Conservation (phyloP, 1,140 invertebrate species). For the Leptopilina boulardi region DNA sequence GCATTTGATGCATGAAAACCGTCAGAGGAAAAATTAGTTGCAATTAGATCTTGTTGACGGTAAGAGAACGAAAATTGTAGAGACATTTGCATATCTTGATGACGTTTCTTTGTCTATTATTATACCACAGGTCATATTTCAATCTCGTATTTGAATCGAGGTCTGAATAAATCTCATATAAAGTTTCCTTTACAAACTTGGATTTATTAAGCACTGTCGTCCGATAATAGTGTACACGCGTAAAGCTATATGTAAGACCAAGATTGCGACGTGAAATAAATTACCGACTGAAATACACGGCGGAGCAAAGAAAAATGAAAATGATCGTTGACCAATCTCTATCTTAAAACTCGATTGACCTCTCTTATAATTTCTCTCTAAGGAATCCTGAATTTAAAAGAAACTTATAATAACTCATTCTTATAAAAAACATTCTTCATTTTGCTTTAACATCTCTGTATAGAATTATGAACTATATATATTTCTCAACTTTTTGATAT, state of each 20-base stretch:
- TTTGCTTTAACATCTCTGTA: no score
- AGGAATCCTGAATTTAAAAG: not conserved
- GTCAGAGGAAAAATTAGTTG: slow-evolving; percentile 16
- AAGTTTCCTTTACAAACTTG: slow-evolving; percentile 30
- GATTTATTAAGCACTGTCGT: slow-evolving; percentile 18
- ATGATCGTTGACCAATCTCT: slow-evolving; percentile 18
- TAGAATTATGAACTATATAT: no score
- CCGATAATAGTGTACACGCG: slow-evolving; percentile 22
- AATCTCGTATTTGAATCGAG: slow-evolving; percentile 7
- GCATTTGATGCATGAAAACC: not conserved
- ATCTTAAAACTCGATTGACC: not conserved
- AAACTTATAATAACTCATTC: not conserved
- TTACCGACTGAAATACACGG: slow-evolving; percentile 22
- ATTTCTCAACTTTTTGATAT: no score
- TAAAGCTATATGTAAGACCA: slow-evolving; percentile 16
- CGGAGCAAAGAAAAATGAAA: slow-evolving; percentile 1
- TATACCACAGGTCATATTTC: slow-evolving; percentile 3
- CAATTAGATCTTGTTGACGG: slow-evolving; percentile 16
- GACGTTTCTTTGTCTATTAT: slow-evolving; percentile 28
- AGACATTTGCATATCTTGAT: slow-evolving; percentile 17
- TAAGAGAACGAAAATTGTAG: slow-evolving; percentile 5
- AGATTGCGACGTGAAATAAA: slow-evolving; percentile 31
- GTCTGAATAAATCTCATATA: slow-evolving; percentile 28
- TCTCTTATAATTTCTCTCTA: slow-evolving; percentile 13
- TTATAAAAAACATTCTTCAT: no score